phyloP scores from a whole-genome alignment of 1,140 invertebrate genomes.

The Caerostris extrusa region DNA sequence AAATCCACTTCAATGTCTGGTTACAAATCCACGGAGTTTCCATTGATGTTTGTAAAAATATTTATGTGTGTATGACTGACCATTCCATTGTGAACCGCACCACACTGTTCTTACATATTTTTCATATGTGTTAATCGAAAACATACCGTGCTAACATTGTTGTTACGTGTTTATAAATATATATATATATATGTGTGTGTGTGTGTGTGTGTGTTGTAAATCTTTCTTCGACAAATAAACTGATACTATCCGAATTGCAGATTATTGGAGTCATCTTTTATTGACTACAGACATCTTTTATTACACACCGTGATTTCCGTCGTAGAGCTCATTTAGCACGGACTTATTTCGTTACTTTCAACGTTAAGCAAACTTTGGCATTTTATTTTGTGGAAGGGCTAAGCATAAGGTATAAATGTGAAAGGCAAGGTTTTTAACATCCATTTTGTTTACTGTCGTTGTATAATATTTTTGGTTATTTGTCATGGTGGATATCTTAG shows the following conservation, averaged over 20 bases:
- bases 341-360: too few relatives aligned
- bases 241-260: background rate
- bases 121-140: conserved; percentile 8
- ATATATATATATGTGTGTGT: background rate
- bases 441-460: too few relatives aligned
- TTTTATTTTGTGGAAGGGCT: too few relatives aligned
- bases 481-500: too few relatives aligned
- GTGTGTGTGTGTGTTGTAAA: background rate
- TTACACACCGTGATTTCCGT: too few relatives aligned
- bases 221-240: background rate
- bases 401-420: too few relatives aligned
- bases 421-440: too few relatives aligned
- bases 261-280: too few relatives aligned
- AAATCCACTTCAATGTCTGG: background rate
- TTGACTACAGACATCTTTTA: too few relatives aligned
- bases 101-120: background rate
- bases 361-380: too few relatives aligned
- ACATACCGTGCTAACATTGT: background rate
- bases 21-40: background rate
- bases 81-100: background rate
- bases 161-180: background rate
- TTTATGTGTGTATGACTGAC: background rate
- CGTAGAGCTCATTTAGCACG: too few relatives aligned
- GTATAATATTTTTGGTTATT: too few relatives aligned
- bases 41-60: conserved; percentile 7